These are phyloP conservation scores for Desmodus rotundus DNA, from an alignment of 2,113 vertebrate species.

Conservation along the genomic window DNA sequence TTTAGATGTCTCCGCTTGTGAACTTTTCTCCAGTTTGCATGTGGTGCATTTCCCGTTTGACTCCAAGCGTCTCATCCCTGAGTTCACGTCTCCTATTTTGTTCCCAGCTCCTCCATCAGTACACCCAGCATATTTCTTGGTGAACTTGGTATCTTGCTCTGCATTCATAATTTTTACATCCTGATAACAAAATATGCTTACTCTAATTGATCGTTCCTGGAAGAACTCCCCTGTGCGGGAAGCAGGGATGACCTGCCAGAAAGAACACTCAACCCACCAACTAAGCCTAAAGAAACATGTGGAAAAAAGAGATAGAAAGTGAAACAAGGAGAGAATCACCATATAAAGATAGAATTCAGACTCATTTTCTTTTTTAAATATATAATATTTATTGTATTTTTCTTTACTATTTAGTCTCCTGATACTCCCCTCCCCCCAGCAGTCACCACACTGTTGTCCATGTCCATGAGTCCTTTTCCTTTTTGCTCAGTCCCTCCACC, in stretches of 20 bases:
- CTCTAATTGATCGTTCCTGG: background rate
- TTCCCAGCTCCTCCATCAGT: background rate
- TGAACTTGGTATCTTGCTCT: background rate
- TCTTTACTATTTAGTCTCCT: too few species aligned
- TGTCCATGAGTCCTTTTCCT: too few species aligned
- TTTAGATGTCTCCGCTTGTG: background rate
- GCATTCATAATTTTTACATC: background rate
- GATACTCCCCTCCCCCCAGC: too few species aligned
- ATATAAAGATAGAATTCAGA: background rate
- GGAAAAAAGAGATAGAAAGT: background rate
- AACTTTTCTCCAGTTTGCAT: background rate
- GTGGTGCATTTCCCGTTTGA: background rate
- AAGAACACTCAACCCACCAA: background rate
- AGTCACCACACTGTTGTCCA: too few species aligned
- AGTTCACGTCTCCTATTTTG: background rate
- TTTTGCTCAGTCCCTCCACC: too few species aligned
- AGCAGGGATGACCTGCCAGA: background rate
- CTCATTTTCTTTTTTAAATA: background rate
- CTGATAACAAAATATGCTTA: background rate
- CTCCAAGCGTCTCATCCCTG: background rate
- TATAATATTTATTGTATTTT: too few species aligned
- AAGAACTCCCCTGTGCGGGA: background rate
- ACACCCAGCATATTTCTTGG: background rate
- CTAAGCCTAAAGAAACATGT: background rate
- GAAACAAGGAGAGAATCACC: background rate